A percentile compares a stretch with the other conserved stretches of the same genome.
phyloP scores from a whole-genome alignment of 2,888 invertebrate genomes.

The Hirudinaria manillensis region DNA sequence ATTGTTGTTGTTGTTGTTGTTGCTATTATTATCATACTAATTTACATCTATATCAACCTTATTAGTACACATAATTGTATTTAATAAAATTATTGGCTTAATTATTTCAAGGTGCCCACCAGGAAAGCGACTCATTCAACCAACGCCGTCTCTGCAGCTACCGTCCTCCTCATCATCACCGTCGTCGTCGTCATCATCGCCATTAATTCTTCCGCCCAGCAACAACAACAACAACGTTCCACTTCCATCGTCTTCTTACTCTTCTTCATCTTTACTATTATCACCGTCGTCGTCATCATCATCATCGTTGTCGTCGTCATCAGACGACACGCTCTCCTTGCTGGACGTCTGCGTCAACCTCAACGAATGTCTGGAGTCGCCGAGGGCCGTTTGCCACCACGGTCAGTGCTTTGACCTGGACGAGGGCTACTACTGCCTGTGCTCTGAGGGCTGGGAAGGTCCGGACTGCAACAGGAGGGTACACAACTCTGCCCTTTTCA shows the following conservation, averaged over 20 bases:
- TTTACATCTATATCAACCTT: too few relatives aligned
- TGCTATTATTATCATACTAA: too few relatives aligned
- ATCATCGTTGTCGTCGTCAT: not conserved
- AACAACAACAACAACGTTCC: conserved; percentile 1
- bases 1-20: too few relatives aligned
- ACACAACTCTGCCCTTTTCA: conserved; percentile 16
- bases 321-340: not conserved
- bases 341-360: conserved; percentile 55
- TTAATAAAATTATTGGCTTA: not conserved
- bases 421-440: conserved; percentile 67
- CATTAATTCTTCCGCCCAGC: not conserved
- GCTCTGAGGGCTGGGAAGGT: conserved; percentile 89
- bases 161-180: not conserved
- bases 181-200: not conserved
- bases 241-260: not conserved
- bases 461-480: conserved; percentile 48
- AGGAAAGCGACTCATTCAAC: not conserved
- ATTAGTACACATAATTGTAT: too few relatives aligned
- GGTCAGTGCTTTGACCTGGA: conserved; percentile 38
- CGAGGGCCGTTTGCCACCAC: conserved; percentile 36
- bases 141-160: not conserved
- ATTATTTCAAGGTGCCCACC: not conserved
- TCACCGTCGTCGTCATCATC: not conserved
- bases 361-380: conserved; percentile 54
- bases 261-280: not conserved